Percentiles rank a stretch among this genome's conserved stretches.
Conservation (phyloP, 1,140 invertebrate genomes). For the Hycleus phaleratus region DNA sequence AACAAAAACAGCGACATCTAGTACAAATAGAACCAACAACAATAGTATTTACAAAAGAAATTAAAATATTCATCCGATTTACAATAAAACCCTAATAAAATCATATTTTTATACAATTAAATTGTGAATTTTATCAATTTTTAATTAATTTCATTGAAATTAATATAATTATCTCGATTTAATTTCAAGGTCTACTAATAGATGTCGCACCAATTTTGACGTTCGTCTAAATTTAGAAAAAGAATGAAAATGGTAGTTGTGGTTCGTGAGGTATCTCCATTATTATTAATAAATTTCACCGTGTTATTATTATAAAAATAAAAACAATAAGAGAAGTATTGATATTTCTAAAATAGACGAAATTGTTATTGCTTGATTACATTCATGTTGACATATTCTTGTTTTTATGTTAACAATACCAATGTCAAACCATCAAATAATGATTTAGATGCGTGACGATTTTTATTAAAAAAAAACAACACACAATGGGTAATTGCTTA, state of each 20-base stretch:
- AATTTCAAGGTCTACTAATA: background rate
- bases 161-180: too few species aligned
- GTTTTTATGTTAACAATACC: background rate
- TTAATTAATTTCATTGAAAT: too few species aligned
- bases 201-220: background rate
- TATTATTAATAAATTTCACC: constrained; percentile 6
- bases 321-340: background rate
- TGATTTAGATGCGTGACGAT: constrained; percentile 29
- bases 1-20: too few species aligned
- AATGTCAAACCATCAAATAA: background rate
- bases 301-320: constrained; percentile 2
- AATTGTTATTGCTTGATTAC: too few species aligned
- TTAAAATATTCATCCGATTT: too few species aligned
- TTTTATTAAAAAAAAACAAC: constrained; percentile 10
- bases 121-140: too few species aligned
- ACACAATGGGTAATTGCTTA: constrained; percentile 54
- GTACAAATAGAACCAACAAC: too few species aligned
- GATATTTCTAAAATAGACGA: background rate
- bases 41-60: too few species aligned
- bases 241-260: constrained; percentile 11
- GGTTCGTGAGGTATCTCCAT: constrained; percentile 12
- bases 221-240: constrained; percentile 3
- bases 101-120: too few species aligned
- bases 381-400: too few species aligned
- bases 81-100: too few species aligned